phyloP scores from a whole-genome alignment of 2,888 invertebrate genomes.

The Eugnorisma glareosa region DNA sequence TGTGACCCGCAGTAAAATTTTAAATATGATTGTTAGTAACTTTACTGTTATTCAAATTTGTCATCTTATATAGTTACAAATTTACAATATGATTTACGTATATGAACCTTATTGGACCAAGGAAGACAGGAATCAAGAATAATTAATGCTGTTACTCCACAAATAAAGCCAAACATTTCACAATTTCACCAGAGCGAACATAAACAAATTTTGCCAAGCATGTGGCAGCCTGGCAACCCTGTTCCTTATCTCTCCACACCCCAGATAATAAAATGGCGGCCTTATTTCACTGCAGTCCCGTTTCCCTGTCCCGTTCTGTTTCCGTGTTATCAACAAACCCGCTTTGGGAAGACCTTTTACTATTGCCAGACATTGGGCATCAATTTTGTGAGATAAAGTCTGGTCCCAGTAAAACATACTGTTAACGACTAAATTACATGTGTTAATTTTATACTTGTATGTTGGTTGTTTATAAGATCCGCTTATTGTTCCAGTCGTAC shows the following conservation, averaged over 20 bases:
- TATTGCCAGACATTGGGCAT: constrained; percentile 31
- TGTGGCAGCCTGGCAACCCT: constrained; percentile 72
- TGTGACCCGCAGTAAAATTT: constrained; percentile 13
- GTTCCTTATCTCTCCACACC: constrained; percentile 78
- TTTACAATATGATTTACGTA: too few relatives aligned
- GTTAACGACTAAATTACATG: constrained; percentile 45
- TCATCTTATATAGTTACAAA: too few relatives aligned
- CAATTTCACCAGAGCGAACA: constrained; percentile 18
- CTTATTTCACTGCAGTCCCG: constrained; percentile 66
- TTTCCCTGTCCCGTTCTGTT: constrained; percentile 60
- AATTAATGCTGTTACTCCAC: not conserved
- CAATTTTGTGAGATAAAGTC: constrained; percentile 38
- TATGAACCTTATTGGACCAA: too few relatives aligned
- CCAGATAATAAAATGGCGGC: constrained; percentile 78
- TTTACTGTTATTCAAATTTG: constrained; percentile 24
- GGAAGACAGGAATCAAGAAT: not conserved
- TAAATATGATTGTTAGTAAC: constrained; percentile 1
- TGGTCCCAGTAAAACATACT: constrained; percentile 23
- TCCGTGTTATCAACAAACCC: constrained; percentile 65
- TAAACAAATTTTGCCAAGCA: constrained; percentile 46
- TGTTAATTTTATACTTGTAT: constrained; percentile 38
- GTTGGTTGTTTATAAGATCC: constrained; percentile 46
- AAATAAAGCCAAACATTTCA: constrained; percentile 35
- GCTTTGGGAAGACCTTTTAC: constrained; percentile 43
- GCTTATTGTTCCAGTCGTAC: constrained; percentile 56